Evolutionary conservation across 37 sponge, comb jelly and placozoan species (phyloP).

Genomic region (Hormiphora californensis): DNA sequence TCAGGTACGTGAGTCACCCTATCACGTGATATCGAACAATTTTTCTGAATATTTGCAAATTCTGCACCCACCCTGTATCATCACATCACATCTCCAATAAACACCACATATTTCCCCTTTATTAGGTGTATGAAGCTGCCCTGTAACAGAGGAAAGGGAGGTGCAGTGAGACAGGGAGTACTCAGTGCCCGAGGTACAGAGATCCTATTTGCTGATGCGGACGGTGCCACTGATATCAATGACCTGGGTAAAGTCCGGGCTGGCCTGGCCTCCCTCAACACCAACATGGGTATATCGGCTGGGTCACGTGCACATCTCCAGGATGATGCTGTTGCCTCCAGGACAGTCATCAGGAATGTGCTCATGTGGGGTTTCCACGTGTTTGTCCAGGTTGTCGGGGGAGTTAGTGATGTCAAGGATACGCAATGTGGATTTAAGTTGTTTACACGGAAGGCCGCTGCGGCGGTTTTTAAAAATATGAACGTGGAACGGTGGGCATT

Average conservation of each 20-base stretch:
- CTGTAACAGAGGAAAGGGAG: conserved; percentile 93
- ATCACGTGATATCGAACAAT: too few species aligned
- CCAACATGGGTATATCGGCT: conserved; percentile 62
- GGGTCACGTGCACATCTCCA: conserved; percentile 97
- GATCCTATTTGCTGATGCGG: conserved; percentile 88
- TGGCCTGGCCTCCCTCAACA: conserved; percentile 58
- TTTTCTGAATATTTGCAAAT: too few species aligned
- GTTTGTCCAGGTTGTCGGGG: conserved; percentile 71
- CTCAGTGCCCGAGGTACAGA: conserved; percentile 80
- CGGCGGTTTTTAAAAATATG: conserved; percentile 63
- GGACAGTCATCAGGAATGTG: conserved; percentile 83
- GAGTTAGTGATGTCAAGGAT: conserved; percentile 84
- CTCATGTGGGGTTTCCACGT: conserved; percentile 94
- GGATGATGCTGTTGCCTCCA: conserved; percentile 87
- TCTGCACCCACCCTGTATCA: too few species aligned
- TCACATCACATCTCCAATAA: too few species aligned
- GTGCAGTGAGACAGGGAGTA: conserved; percentile 95
- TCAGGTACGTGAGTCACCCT: too few species aligned
- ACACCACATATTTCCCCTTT: too few species aligned
- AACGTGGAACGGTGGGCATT: conserved; percentile 99
- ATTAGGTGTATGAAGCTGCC: conserved; percentile 53
- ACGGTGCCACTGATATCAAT: conserved; percentile 83
- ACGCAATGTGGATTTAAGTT: conserved; percentile 99
- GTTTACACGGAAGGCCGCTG: conserved; percentile 75
- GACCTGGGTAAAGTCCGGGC: conserved; percentile 76